Conservation (phyloP, 2,797 vertebrate species). For the Heterohyrax brucei region DNA sequence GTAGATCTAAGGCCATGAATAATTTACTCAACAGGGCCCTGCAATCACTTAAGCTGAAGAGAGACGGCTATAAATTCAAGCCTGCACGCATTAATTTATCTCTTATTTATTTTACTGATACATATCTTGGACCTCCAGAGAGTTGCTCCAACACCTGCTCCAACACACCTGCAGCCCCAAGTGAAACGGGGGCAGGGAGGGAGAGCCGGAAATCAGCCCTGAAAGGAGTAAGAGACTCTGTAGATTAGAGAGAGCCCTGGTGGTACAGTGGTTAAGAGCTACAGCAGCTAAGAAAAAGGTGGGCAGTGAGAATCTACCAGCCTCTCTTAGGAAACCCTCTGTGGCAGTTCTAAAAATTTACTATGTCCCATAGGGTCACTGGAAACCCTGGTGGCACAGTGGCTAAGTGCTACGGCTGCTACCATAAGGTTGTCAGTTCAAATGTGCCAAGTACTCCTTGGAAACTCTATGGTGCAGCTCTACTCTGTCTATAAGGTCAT, state of each 20-base stretch:
- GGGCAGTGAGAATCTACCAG: too few species aligned
- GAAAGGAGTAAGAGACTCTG: background rate
- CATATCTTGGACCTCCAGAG: slow-evolving; percentile 37
- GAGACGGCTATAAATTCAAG: slow-evolving; percentile 75
- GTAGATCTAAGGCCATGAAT: slow-evolving; percentile 68
- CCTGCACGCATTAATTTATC: slow-evolving; percentile 82
- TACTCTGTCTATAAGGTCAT: too few species aligned
- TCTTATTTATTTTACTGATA: slow-evolving; percentile 84
- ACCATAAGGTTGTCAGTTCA: too few species aligned
- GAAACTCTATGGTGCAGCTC: too few species aligned
- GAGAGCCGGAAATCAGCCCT: background rate
- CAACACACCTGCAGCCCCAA: background rate
- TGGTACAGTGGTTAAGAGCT: too few species aligned
- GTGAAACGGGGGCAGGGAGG: background rate
- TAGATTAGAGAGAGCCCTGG: background rate
- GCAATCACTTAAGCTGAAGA: slow-evolving; percentile 76
- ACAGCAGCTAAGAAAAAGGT: too few species aligned
- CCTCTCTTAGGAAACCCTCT: too few species aligned
- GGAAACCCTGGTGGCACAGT: too few species aligned
- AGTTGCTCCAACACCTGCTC: slow-evolving; percentile 51
- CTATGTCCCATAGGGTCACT: too few species aligned
- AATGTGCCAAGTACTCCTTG: too few species aligned
- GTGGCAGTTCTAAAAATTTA: too few species aligned
- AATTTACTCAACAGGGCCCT: slow-evolving; percentile 81
- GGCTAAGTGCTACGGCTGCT: too few species aligned